Percentiles rank a stretch among this genome's conserved stretches.
Conservation (phyloP, 2,797 vertebrate genomes). For the Cryptoblepharus egeriae region DNA sequence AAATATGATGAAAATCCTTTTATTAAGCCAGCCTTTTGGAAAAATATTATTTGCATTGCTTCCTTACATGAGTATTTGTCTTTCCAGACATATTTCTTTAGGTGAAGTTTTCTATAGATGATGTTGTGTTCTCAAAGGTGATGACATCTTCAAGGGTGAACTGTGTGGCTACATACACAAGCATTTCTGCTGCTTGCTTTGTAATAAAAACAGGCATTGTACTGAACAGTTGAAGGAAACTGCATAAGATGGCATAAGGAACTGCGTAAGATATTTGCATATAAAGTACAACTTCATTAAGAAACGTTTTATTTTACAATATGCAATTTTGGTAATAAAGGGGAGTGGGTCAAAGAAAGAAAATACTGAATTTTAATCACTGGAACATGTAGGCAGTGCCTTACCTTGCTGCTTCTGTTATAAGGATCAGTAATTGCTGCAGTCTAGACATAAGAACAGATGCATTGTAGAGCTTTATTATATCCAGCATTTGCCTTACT, state of each 20-base stretch:
- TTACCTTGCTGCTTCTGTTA: conserved; percentile 71
- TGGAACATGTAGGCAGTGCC: conserved; percentile 69
- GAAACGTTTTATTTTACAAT: conserved; percentile 75
- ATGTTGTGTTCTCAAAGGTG: background rate
- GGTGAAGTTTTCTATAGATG: conserved; percentile 15
- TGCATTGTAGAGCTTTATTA: conserved; percentile 81
- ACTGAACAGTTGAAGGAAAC: conserved; percentile 58
- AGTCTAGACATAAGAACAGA: conserved; percentile 82
- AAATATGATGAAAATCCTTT: conserved; percentile 7
- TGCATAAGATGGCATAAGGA: conserved; percentile 24
- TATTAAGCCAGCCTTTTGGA: background rate
- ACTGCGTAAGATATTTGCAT: conserved; percentile 56
- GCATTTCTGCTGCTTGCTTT: conserved; percentile 49
- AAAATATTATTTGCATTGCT: background rate
- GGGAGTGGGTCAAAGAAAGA: conserved; percentile 68
- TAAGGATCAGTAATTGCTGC: conserved; percentile 75
- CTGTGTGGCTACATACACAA: conserved; percentile 38
- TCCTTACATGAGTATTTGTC: background rate
- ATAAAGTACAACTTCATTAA: conserved; percentile 67
- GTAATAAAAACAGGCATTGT: conserved; percentile 51
- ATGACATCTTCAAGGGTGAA: conserved; percentile 12
- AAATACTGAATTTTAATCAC: conserved; percentile 67
- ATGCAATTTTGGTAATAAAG: conserved; percentile 74
- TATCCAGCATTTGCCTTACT: conserved; percentile 88
- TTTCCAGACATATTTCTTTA: conserved; percentile 1